phyloP scores from a whole-genome alignment of 1,140 invertebrate species.

The Zaprionus nigranus region DNA sequence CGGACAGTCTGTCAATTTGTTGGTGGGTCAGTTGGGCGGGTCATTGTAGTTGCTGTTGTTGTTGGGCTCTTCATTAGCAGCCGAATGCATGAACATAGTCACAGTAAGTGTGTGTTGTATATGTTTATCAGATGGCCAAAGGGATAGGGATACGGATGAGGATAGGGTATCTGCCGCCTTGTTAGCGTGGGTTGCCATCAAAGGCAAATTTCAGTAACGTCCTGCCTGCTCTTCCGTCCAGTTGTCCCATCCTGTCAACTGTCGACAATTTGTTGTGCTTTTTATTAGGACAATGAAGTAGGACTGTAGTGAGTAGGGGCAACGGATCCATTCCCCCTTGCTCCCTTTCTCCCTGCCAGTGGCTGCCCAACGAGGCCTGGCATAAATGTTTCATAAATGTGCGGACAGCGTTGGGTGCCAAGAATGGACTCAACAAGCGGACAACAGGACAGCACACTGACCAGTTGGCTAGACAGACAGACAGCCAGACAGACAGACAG shows the following conservation, averaged over 20 bases:
- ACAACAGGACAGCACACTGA: neutral
- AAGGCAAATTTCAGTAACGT: slow-evolving; percentile 29
- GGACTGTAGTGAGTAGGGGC: neutral
- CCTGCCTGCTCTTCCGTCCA: neutral
- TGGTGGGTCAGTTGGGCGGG: neutral
- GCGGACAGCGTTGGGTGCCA: slow-evolving; percentile 26
- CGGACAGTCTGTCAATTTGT: slow-evolving; percentile 14
- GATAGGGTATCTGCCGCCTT: slow-evolving; percentile 19
- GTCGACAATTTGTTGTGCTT: slow-evolving; percentile 78
- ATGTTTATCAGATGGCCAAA: slow-evolving; percentile 28
- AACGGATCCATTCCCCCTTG: too few species aligned
- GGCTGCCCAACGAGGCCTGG: slow-evolving; percentile 43
- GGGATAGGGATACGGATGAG: neutral
- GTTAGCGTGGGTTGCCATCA: slow-evolving; percentile 5
- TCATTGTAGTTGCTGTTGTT: slow-evolving; percentile 16
- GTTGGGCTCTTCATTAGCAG: slow-evolving; percentile 71
- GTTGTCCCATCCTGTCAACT: slow-evolving; percentile 44
- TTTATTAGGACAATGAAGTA: slow-evolving; percentile 63
- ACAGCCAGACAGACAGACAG: neutral
- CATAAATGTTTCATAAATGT: slow-evolving; percentile 80
- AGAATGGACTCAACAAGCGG: slow-evolving; percentile 9
- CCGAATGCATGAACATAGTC: slow-evolving; percentile 44
- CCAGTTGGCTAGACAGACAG: neutral
- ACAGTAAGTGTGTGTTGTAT: slow-evolving; percentile 28
- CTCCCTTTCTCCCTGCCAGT: too few species aligned